Base-by-base conservation (phyloP, 2,113 vertebrate species). In the Actenoides lindsayi region DNA sequence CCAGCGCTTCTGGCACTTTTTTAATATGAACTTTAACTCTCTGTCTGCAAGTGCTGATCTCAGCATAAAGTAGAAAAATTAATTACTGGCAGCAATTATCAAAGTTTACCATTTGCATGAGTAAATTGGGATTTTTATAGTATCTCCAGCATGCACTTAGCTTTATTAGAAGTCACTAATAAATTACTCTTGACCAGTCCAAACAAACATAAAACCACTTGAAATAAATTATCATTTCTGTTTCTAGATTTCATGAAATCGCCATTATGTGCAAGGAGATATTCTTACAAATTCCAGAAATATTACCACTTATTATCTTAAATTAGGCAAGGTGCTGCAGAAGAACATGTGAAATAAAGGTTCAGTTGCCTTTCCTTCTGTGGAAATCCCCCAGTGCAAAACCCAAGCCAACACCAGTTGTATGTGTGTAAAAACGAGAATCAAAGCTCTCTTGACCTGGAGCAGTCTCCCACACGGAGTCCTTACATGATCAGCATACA, bases 51-150 rank as follows among this genome's bases (percentile, higher is more conserved):
- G 92, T 87, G 54, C 59, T 93, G 94, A 88, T 12, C 68, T 94
- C 44, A 95, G 75, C 28, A 16, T 65, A 95, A 96, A 97, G 94
- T 2, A 89, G 41, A 85, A 89, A 96, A 97, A 83, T 57, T 68
- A 92, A 97, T 91, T 82, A 83, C 89, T 85, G 69, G n/a, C 76
- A 94, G 90, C 63, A 93, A 80, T 97, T 96, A 96, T 81, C 63
- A 94, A 83, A 94, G 83, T 87, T 92, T 83, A 96, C 31, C 14
- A 65, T 92, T 96, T 97, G 84, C 71, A 96, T 50, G 74, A 91
- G 57, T 53, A 89, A 89, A 87, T 42, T 60, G 48, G 50, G 79
- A 93, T 93, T 95, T 95, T 71, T 91, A 44, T 35, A 89, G 54
- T 41, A 41, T 25, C 39, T 79, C 25, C 41, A 86, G 37, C 54